Percentiles rank a stretch among this genome's conserved stretches.
Conservation (phyloP, 2,113 vertebrate species). For the Elephantulus edwardii region DNA sequence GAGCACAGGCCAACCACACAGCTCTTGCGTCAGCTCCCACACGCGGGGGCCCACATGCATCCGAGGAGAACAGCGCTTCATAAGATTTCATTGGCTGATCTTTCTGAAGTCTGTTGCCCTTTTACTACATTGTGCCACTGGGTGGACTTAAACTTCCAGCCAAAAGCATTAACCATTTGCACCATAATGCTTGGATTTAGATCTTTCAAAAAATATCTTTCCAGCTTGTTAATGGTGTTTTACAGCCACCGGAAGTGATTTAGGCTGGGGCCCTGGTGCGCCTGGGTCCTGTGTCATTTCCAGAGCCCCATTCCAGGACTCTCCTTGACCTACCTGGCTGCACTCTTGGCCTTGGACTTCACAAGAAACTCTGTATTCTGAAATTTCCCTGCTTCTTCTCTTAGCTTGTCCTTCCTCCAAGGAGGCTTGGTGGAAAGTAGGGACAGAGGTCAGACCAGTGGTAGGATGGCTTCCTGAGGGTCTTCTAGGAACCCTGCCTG, state of each 20-base stretch:
- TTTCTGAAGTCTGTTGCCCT: neutral
- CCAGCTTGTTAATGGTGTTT: neutral
- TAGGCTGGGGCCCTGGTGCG: neutral
- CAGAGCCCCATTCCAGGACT: neutral
- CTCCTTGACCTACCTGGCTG: neutral
- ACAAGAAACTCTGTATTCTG: neutral
- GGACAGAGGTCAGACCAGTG: neutral
- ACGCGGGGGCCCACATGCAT: neutral
- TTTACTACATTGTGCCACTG: neutral
- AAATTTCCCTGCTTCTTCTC: neutral
- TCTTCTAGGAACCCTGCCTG: neutral
- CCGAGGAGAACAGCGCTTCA: neutral
- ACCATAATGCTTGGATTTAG: neutral
- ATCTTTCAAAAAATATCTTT: neutral
- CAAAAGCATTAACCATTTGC: neutral
- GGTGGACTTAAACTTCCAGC: neutral
- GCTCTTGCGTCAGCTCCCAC: too few relatives aligned
- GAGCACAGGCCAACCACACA: too few relatives aligned
- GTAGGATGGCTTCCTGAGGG: too few relatives aligned
- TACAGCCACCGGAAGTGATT: neutral
- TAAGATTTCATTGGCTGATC: neutral
- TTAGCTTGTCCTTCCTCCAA: neutral
- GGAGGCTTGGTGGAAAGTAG: neutral
- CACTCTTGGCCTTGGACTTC: neutral
- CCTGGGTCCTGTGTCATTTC: neutral